Conservation (phyloP, 2,888 invertebrate species). For the Macrophya alboannulata region DNA sequence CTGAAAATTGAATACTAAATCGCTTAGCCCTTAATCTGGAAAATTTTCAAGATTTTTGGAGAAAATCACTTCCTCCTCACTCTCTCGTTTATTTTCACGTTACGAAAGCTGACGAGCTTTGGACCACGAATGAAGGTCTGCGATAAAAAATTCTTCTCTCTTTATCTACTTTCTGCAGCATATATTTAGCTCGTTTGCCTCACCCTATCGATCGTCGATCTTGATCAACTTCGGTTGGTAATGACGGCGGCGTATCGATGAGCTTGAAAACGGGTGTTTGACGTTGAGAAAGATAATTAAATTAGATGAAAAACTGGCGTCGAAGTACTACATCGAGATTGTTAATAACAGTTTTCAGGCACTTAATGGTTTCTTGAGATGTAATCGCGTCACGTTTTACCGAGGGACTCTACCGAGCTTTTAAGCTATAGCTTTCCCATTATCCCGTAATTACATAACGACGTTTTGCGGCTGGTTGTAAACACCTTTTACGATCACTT, state of each 20-base stretch:
- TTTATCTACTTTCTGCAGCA: not conserved
- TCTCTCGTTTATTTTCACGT: not conserved
- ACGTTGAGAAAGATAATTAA: not conserved
- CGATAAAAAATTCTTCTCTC: not conserved
- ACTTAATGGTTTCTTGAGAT: conserved; percentile 18
- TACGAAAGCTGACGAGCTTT: not conserved
- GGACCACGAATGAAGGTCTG: not conserved
- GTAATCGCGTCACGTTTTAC: conserved; percentile 4
- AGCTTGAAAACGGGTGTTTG: not conserved
- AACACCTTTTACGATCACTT: conserved; percentile 45
- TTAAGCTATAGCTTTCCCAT: conserved; percentile 35
- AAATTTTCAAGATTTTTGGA: not conserved
- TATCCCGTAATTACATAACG: conserved; percentile 43
- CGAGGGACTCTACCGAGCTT: not conserved
- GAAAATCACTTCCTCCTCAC: no score
- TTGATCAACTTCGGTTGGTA: not conserved
- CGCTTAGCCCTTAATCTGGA: not conserved
- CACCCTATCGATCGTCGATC: not conserved
- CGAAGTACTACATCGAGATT: not conserved
- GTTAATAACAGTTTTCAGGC: conserved; percentile 10
- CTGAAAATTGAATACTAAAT: not conserved
- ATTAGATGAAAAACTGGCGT: not conserved
- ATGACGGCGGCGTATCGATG: not conserved
- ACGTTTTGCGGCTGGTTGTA: conserved; percentile 40
- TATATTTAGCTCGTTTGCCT: no score